Evolutionary conservation across 2,113 vertebrate species (phyloP), one percentile per base, ranked within the genome.

Genomic region (Calidris pugnax): DNA sequence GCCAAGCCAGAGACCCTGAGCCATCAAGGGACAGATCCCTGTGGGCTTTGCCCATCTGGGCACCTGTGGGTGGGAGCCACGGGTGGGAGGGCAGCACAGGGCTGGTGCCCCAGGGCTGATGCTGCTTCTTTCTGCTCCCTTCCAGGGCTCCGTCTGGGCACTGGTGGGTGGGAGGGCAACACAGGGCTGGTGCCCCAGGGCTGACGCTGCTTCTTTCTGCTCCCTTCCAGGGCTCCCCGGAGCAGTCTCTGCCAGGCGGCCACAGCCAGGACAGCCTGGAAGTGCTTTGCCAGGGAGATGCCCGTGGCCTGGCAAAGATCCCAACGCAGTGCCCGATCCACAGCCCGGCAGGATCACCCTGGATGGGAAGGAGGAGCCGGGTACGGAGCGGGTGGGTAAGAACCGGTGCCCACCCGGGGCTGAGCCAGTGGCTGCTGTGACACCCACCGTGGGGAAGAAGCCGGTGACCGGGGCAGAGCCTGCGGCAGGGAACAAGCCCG

Each of bases 301-400:
- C 56, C 62, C 55, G 27, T n/a, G 21, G 43, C 53, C 69, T 9
- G 24, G 28, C 22, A 64, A 41, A 35, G 12, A 30, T 14, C 43
- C 19, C 50, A 28, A 45, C 2, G 1, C 0, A 0, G 27, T 35
- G 37, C 47, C 27, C 1, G 1, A 4, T 7, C 45, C 5, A 1
- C 66, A 63, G 51, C 66, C 48, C 6, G 1, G 21, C 45, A 37
- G n/a, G 5, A 20, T 22, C 1, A 2, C n/a, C 30, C 74, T 14
- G 0, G 47, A 3, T 0, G 33, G 48, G 55, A n/a, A 30, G 17
- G 9, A 10, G 41, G 56, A n/a, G 41, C 4, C 6, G 2, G 59
- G 73, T 39, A 50, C 0, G 2, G 62, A 27, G n/a, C 4, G 1
- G 7, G 72, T 32, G 37, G 16, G 22, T 22, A 14, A 63, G 24